phyloP scores from a whole-genome alignment of 2,797 vertebrate species.

The Dipus sagitta region DNA sequence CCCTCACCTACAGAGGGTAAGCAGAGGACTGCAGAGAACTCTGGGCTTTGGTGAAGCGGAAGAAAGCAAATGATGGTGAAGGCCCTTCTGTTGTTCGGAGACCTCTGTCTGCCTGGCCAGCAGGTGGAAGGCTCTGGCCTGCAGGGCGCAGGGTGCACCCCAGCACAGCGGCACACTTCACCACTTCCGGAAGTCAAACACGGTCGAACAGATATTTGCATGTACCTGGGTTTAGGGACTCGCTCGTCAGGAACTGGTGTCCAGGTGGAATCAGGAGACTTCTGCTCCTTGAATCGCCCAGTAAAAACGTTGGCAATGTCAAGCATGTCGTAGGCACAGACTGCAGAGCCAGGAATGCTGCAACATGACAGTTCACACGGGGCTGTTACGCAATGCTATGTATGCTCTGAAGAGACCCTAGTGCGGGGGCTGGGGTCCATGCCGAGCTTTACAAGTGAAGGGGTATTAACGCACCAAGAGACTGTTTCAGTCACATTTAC shows the following conservation, averaged over 20 bases:
- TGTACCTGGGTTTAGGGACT: slow-evolving; percentile 97
- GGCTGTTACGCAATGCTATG: slow-evolving; percentile 84
- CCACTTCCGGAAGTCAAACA: background rate
- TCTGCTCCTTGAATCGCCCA: slow-evolving; percentile 99
- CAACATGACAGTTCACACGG: slow-evolving; percentile 85
- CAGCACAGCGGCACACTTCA: background rate
- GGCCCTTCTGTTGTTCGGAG: background rate
- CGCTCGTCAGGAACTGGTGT: slow-evolving; percentile 97
- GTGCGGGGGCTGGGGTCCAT: slow-evolving; percentile 78
- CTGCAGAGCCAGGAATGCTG: slow-evolving; percentile 99
- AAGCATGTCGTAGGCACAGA: slow-evolving; percentile 98
- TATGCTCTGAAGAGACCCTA: slow-evolving; percentile 84
- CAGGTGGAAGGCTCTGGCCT: background rate
- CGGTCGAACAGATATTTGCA: background rate
- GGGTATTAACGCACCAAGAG: slow-evolving; percentile 59
- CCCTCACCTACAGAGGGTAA: background rate
- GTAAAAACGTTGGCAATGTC: slow-evolving; percentile 97
- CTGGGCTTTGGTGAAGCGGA: background rate
- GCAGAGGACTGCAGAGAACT: background rate
- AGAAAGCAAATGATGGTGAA: background rate
- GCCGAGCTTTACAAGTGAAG: slow-evolving; percentile 75
- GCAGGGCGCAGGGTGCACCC: background rate
- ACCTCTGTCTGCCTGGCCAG: background rate
- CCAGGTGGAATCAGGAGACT: slow-evolving; percentile 98
- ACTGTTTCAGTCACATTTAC: slow-evolving; percentile 70